A percentile compares a stretch with the other conserved stretches of the same genome.
phyloP scores from a whole-genome alignment of 64 coral and sea anemone genomes.

The Montipora sp. region DNA sequence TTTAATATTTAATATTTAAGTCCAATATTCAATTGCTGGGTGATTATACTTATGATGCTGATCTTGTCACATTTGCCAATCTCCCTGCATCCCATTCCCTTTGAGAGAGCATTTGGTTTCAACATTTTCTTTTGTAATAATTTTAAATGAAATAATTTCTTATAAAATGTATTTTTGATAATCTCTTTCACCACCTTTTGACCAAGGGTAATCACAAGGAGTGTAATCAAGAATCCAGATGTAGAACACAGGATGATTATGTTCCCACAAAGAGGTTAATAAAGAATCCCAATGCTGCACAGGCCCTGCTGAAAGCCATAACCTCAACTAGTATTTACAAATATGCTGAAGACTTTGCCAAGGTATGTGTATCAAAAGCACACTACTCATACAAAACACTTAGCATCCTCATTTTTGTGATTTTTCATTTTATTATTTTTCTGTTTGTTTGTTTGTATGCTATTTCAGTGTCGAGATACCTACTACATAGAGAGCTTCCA shows the following conservation, averaged over 20 bases:
- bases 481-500: constrained; percentile 62
- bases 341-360: constrained; percentile 54
- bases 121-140: too few relatives aligned
- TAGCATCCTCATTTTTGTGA: neutral
- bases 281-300: constrained; percentile 13
- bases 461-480: constrained; percentile 37
- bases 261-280: constrained; percentile 19
- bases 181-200: neutral
- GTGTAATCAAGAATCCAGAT: constrained; percentile 29
- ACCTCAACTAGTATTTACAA: constrained; percentile 1
- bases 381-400: neutral
- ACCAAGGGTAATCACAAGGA: constrained; percentile 19
- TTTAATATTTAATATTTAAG: too few relatives aligned
- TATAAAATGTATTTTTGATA: neutral
- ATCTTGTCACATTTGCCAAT: neutral
- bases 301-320: constrained; percentile 28
- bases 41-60: neutral
- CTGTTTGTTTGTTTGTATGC: too few relatives aligned
- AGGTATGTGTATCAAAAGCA: neutral
- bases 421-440: neutral
- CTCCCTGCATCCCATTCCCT: too few relatives aligned
- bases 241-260: constrained; percentile 7
- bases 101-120: too few relatives aligned
- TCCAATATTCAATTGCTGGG: neutral
- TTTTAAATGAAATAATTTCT: too few relatives aligned